Evolutionary conservation across 2,888 invertebrate genomes (phyloP).

Genomic region (Latrodectus hesperus): DNA sequence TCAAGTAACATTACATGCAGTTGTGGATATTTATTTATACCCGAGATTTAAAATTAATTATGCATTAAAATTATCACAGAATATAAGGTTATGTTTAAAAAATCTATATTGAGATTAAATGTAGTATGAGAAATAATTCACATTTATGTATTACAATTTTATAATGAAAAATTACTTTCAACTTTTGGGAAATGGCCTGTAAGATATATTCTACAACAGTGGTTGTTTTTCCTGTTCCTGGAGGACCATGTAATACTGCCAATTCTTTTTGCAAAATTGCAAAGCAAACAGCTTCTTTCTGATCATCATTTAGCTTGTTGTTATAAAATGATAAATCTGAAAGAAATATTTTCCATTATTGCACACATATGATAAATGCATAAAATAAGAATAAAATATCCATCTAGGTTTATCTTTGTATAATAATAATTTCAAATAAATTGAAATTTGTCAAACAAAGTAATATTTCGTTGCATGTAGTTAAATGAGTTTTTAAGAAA

Average conservation of each 20-base stretch:
- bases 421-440: too few relatives aligned
- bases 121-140: background rate
- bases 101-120: too few relatives aligned
- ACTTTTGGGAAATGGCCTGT: constrained; percentile 76
- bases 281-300: constrained; percentile 77
- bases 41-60: too few relatives aligned
- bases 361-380: too few relatives aligned
- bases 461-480: too few relatives aligned
- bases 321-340: constrained; percentile 70
- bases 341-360: background rate
- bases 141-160: background rate
- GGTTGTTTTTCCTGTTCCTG: constrained; percentile 79
- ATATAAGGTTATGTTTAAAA: too few relatives aligned
- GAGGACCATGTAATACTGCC: constrained; percentile 79
- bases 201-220: constrained; percentile 78
- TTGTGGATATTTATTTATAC: too few relatives aligned
- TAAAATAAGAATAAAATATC: background rate
- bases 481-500: too few relatives aligned
- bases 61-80: too few relatives aligned
- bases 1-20: too few relatives aligned
- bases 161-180: constrained; percentile 73
- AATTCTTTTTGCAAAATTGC: constrained; percentile 76
- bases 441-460: too few relatives aligned
- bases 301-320: constrained; percentile 76
- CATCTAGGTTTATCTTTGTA: background rate